phyloP scores from a whole-genome alignment of 2,113 vertebrate species.

The Hystrix cristata region DNA sequence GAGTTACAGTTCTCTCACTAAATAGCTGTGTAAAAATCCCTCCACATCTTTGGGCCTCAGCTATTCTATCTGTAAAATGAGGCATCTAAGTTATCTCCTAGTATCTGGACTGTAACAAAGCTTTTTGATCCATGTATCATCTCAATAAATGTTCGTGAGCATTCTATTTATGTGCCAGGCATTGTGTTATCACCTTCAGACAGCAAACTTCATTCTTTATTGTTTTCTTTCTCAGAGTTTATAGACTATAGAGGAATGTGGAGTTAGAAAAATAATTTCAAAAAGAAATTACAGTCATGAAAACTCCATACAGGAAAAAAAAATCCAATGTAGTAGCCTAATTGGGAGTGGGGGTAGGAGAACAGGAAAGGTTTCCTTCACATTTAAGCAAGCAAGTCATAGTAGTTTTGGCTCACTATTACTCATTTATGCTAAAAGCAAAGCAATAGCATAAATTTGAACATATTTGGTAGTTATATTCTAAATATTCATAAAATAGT shows the following conservation, averaged over 20 bases:
- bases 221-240: neutral
- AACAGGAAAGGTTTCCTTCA: neutral
- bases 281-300: neutral
- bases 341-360: neutral
- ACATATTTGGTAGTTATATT: slow-evolving; percentile 2
- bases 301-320: neutral
- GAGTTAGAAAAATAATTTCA: slow-evolving; percentile 7
- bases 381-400: neutral
- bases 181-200: neutral
- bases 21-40: neutral
- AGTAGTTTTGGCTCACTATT: neutral
- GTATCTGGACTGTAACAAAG: neutral
- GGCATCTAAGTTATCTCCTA: neutral
- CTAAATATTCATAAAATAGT: neutral
- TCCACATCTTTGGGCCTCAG: neutral
- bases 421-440: neutral
- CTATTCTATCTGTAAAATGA: slow-evolving; percentile 7
- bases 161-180: neutral
- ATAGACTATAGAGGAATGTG: neutral
- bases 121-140: neutral
- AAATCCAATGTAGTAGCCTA: neutral
- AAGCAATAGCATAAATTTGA: neutral
- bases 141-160: neutral
- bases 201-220: neutral
- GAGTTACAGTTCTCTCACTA: neutral